Evolutionary conservation across 2,888 invertebrate genomes (phyloP).

Genomic region (Pseudococcus viburni): DNA sequence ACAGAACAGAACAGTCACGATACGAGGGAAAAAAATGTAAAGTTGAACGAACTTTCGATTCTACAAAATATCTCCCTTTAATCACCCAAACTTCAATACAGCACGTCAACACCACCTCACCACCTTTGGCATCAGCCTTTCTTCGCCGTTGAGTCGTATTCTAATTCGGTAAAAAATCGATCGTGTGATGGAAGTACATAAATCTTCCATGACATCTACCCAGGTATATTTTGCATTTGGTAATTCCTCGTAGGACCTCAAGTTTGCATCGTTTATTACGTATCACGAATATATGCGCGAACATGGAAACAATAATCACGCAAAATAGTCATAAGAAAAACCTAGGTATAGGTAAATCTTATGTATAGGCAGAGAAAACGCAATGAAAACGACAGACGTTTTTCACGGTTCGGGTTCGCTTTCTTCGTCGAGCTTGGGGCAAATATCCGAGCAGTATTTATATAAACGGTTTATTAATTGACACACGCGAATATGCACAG

Average conservation of each 20-base stretch:
- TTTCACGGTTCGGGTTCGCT: neutral
- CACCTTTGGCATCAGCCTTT: neutral
- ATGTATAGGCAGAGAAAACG: neutral
- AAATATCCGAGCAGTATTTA: neutral
- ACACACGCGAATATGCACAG: neutral
- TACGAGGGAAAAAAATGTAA: too few species aligned
- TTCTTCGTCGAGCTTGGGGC: neutral
- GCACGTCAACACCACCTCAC: neutral
- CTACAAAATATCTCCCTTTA: neutral
- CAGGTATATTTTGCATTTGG: neutral
- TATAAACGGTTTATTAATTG: constrained; percentile 22
- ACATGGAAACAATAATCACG: constrained; percentile 8
- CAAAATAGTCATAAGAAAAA: neutral
- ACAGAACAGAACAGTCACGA: too few species aligned
- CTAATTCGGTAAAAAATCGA: constrained; percentile 13
- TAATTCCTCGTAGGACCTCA: neutral
- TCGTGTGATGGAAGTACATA: neutral
- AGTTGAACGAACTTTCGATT: too few species aligned
- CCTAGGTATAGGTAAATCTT: neutral
- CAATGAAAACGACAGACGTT: neutral
- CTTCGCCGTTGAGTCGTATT: neutral
- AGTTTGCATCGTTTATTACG: neutral
- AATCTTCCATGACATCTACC: neutral
- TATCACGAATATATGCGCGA: neutral
- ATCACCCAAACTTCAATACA: neutral